A percentile compares a stretch with the other conserved stretches of the same genome.
Evolutionary conservation across 2,888 invertebrate genomes (phyloP).

Genomic region (Mythimna pallens): DNA sequence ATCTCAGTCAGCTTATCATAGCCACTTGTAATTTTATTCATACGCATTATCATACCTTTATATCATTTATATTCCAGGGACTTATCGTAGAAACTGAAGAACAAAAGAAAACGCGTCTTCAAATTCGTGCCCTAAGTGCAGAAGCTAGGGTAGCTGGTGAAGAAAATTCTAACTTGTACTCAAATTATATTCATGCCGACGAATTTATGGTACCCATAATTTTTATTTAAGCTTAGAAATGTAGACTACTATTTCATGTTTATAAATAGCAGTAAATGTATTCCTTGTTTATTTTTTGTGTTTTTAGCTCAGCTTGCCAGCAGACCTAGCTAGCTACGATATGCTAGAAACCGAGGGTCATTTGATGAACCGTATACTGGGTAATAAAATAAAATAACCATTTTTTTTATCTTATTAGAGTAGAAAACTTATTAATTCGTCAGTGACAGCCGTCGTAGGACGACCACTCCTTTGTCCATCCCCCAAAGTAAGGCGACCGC

Average conservation of each 20-base stretch:
- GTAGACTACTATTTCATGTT: neutral
- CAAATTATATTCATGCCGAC: conserved; percentile 22
- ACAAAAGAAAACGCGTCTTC: conserved; percentile 71
- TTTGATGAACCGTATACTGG: conserved; percentile 52
- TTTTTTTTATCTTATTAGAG: neutral
- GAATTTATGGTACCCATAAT: conserved; percentile 51
- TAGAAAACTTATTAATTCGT: too few species aligned
- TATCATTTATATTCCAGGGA: conserved; percentile 66
- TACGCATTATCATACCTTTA: neutral
- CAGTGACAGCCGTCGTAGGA: too few species aligned
- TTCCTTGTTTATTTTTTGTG: neutral
- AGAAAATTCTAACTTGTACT: conserved; percentile 35
- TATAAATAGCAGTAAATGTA: neutral
- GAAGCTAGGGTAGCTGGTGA: conserved; percentile 71
- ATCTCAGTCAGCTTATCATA: neutral
- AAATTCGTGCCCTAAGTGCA: conserved; percentile 73
- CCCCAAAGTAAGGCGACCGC: too few species aligned
- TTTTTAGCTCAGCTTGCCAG: conserved; percentile 39
- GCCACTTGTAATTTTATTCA: neutral
- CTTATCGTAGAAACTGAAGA: conserved; percentile 71
- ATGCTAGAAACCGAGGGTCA: conserved; percentile 57
- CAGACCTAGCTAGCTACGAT: conserved; percentile 55
- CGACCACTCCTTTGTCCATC: too few species aligned
- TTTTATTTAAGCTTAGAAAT: conserved; percentile 20
- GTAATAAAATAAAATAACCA: conserved; percentile 30